Evolutionary conservation across 2,113 vertebrate species (phyloP), one percentile per base, ranked within the genome.

Genomic region (Sinocyclocheilus anophthalmus): DNA sequence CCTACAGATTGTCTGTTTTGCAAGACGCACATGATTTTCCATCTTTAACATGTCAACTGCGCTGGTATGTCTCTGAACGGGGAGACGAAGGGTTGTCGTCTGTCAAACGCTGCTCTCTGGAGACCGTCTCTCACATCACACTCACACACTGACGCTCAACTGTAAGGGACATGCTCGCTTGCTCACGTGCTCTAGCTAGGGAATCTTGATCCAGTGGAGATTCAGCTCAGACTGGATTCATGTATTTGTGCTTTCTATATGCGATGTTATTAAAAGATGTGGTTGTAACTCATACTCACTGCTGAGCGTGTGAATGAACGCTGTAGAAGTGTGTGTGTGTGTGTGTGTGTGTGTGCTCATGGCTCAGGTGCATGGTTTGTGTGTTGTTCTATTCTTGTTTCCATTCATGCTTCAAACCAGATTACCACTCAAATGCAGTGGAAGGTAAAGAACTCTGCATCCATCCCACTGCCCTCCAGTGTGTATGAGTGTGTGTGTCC

Each of bases 391-490:
- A 85, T 85, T 88, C 70, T 87, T 90, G 85, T 88, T 48, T 88
- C 85, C 85, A 88, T 85, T 77, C 89, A 88, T 88, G 87, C 87
- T 87, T 87, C 87, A 88, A 76, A 73, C 76, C 87, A 86, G 87
- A 87, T 83, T 37, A 82, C 85, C 87, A 88, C 89, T 85, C 83
- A 86, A 88, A 88, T 18, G 55, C 82, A 85, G 72, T 76, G 85
- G 87, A 88, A 90, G 89, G 89, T 90, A 90, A 88, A 86, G 39
- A 86, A 67, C 81, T 82, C 26, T 79, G 55, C 84, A 57, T 55
- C 59, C 61, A 85, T 80, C 45, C 57, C 57, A 82, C 20, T 73
- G 81, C 63, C 30, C 79, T 83, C 85, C 20, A 63, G 50, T 73
- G 67, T 83, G 50, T 37, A 80, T 55, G 33, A 39, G 63, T 53